Base-by-base conservation (phyloP, 1,140 invertebrate species). In the Drosophila cardini region DNA sequence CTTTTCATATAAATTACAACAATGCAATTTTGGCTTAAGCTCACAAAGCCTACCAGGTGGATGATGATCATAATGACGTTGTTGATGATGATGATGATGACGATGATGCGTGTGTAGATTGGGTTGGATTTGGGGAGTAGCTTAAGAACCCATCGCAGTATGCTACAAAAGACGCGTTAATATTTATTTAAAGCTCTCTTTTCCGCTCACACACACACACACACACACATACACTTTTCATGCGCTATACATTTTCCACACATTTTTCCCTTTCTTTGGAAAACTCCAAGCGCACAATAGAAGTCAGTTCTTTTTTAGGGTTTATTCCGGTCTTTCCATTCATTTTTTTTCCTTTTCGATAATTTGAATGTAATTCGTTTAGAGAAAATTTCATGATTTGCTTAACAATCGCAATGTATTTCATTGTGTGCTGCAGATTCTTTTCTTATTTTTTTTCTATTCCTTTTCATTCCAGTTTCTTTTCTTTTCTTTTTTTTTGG, bases 361-460 rank as follows among this genome's bases (percentile, higher is more conserved):
- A 87, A 83, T 87, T 87, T 80, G 84, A 79, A 83, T 77, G 82
- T 86, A 86, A 86, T 86, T 86, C 78, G 82, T 72, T 78, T 78
- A 64, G 67, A 80, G 76, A 84, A 87, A 78, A 84, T 87, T 87
- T 80, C 84, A 85, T 87, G 76, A 89, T 89, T 89, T 87, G 80
- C 73, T 56, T 80, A 80, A 83, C 80, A 87, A 89, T 68, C 73
- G 50, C 62, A 62, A 45, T 50, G 43, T 72, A 63, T 73, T 56
- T 64, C 60, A 11, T 40, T 13, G 57, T 36, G 30, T 38, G 16
- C 43, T 68, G 43, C 30, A 26, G 21, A 26, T 26, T 26, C 21
- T 26, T 3, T 26, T n/a, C n/a, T n/a, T n/a, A n/a, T n/a, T n/a
- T 26, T 26, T 4, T 21, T 5, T 26, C 21, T 26, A 26, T 26